These are phyloP conservation scores for Drosophila mercatorum DNA, from an alignment of 2,888 invertebrate genomes.

Conservation along the genomic window DNA sequence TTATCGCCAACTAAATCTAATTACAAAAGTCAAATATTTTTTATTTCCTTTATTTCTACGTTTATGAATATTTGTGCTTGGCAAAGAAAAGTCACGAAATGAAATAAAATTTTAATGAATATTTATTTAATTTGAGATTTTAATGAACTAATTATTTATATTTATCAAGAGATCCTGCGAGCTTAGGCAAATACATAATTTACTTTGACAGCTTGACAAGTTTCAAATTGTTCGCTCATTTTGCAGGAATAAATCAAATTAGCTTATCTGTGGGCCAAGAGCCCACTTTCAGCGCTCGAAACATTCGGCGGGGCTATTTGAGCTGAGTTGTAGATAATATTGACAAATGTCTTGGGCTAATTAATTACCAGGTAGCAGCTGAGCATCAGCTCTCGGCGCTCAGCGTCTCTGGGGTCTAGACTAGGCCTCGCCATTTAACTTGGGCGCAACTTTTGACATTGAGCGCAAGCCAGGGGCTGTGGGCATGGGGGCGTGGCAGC, in stretches of 20 bases:
- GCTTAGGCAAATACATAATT: constrained; percentile 26
- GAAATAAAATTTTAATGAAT: neutral
- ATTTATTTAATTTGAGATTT: neutral
- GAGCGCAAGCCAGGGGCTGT: neutral
- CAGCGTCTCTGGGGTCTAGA: constrained; percentile 15
- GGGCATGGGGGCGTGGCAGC: neutral
- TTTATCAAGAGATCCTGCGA: neutral
- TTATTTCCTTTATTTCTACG: neutral
- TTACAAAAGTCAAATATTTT: constrained; percentile 11
- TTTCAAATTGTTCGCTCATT: constrained; percentile 39
- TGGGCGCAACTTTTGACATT: constrained; percentile 60
- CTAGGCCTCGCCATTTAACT: constrained; percentile 48
- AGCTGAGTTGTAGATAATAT: constrained; percentile 59
- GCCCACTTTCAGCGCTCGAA: constrained; percentile 29
- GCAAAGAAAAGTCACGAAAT: neutral
- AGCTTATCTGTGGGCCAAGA: constrained; percentile 15
- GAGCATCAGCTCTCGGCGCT: constrained; percentile 10
- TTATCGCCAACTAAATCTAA: constrained; percentile 23
- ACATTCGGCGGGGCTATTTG: constrained; percentile 36
- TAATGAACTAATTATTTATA: constrained; percentile 4
- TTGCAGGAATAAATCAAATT: constrained; percentile 45
- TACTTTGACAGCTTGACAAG: constrained; percentile 43
- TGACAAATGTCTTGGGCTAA: constrained; percentile 67
- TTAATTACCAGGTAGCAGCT: constrained; percentile 68
- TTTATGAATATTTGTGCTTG: neutral